Base-by-base conservation (phyloP, 2,797 vertebrate species). In the Hirundo rustica region DNA sequence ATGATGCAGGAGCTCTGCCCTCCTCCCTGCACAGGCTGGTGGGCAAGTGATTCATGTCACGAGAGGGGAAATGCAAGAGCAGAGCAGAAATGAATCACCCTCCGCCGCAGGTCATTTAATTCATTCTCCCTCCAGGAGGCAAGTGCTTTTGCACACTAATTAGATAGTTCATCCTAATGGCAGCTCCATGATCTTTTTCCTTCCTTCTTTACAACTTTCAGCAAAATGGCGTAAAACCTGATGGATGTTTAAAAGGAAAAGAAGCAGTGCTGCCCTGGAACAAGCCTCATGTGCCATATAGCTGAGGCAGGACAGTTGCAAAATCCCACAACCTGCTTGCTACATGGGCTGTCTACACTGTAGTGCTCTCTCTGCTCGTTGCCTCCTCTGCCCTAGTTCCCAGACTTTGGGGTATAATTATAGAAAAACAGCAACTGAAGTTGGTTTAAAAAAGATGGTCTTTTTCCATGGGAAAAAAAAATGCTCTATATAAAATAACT, bases 161-260 rank as follows among this genome's bases (percentile, higher is more conserved):
- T 97, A 97, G 88, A 85, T 77, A 96, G 77, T 77, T 95, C 94
- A 95, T 94, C 86, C 93, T 85, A 79, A 95, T 93, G 85, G 93
- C 90, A 95, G 92, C 38, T 74, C 34, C 74, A 76, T 21, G 82
- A 83, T 77, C 82, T 61, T 75, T 85, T 89, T 67, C 29, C 15
- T 75, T 54, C n/a, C 20, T 91, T 58, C 90, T 73, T 94, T 66
- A 75, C 27, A 45, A 78, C 29, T 95, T 90, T 36, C 53, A 82
- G 80, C 13, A 68, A 88, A 91, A 94, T 26, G 51, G 58, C 25
- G 82, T 20, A 64, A 94, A 88, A 88, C 15, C 62, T 66, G 62
- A 47, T 12, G 54, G 53, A 45, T 75, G 45, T 27, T 73, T 26
- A 7, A 91, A 48, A 44, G 38, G 32, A 12, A 34, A 54, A 72